Percentiles rank a stretch among this genome's conserved stretches.
phyloP scores from a whole-genome alignment of 2,113 vertebrate species.

The Charadrius vociferus region DNA sequence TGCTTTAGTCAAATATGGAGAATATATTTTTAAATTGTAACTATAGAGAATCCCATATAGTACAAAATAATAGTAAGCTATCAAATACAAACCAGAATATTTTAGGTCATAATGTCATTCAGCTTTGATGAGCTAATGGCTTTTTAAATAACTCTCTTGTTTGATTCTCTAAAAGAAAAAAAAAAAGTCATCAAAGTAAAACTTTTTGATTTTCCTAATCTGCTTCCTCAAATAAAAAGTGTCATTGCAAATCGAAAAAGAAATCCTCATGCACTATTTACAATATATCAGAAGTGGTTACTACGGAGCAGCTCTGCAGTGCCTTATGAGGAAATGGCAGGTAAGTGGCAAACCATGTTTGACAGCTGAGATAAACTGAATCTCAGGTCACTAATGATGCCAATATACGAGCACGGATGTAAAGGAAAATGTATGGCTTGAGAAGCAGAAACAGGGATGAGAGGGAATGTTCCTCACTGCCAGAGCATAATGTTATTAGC shows the following conservation, averaged over 20 bases:
- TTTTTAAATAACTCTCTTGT: background rate
- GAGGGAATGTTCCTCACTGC: background rate
- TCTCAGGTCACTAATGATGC: background rate
- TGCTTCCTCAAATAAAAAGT: background rate
- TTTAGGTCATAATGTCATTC: background rate
- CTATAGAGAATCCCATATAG: background rate
- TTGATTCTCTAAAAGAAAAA: background rate
- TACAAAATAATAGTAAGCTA: background rate
- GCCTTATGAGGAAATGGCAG: background rate
- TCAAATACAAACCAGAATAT: background rate
- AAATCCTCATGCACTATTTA: rapidly evolving
- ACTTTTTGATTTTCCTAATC: background rate
- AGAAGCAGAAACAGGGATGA: background rate
- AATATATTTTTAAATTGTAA: background rate
- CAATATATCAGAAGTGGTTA: background rate
- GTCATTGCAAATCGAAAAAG: background rate
- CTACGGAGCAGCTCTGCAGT: background rate
- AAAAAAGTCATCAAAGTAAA: background rate
- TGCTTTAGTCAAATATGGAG: background rate
- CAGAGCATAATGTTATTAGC: background rate
- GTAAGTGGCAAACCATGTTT: background rate
- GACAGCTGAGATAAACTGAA: background rate
- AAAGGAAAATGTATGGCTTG: background rate
- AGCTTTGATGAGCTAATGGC: background rate
- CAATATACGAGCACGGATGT: background rate